Conservation (phyloP, 2,888 invertebrate species). For the Nudaria mundana region DNA sequence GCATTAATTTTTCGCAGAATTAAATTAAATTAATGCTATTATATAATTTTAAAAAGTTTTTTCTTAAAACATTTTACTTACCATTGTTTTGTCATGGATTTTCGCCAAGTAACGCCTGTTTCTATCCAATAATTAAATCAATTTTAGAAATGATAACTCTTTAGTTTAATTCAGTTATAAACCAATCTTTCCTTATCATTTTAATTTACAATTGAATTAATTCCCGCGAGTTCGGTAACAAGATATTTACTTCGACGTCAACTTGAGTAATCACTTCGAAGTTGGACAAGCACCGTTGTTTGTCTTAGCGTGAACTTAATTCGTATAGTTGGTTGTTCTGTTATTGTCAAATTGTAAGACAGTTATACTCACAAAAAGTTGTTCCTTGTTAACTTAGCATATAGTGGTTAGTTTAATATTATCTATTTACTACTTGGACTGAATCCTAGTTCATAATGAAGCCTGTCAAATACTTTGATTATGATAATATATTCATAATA, state of each 20-base stretch:
- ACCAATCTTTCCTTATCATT: conserved; percentile 1
- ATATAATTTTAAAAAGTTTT: too few relatives aligned
- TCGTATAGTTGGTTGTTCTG: conserved; percentile 8
- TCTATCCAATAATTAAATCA: neutral
- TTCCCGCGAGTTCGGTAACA: conserved; percentile 17
- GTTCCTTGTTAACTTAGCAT: too few relatives aligned
- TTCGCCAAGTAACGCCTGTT: too few relatives aligned
- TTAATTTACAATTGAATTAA: conserved; percentile 15
- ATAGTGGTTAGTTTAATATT: too few relatives aligned
- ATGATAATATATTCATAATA: too few relatives aligned
- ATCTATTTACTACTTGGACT: too few relatives aligned
- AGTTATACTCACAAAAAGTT: neutral
- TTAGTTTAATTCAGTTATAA: neutral
- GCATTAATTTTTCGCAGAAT: too few relatives aligned
- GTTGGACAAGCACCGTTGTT: conserved; percentile 22
- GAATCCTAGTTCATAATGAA: too few relatives aligned
- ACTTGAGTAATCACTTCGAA: conserved; percentile 24
- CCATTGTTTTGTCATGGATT: too few relatives aligned
- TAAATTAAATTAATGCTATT: too few relatives aligned
- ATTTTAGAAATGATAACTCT: neutral
- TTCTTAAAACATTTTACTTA: too few relatives aligned
- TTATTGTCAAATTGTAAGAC: conserved; percentile 2
- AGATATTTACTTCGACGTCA: conserved; percentile 21
- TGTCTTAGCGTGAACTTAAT: conserved; percentile 11
- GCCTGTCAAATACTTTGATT: too few relatives aligned